Evolutionary conservation across 2,888 invertebrate species (phyloP).

Genomic region (Pimpla rufipes): DNA sequence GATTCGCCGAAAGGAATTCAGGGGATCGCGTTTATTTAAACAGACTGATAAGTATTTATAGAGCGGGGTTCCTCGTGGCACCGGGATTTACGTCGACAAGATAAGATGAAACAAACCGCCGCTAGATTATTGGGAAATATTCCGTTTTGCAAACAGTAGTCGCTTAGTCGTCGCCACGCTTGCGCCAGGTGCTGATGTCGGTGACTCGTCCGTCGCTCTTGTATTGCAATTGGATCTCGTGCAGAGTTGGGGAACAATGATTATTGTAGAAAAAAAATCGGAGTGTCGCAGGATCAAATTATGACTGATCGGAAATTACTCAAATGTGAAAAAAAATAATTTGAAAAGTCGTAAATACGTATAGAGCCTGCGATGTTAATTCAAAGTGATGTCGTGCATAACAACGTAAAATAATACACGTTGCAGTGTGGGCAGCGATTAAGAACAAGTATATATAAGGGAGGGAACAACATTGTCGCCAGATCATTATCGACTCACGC

Average conservation of each 20-base stretch:
- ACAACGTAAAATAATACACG: neutral
- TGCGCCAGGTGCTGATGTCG: neutral
- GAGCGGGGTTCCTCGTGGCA: neutral
- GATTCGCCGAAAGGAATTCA: neutral
- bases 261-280: constrained; percentile 2
- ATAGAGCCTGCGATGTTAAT: constrained; percentile 4
- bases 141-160: constrained; percentile 5
- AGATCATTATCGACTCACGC: constrained; percentile 19
- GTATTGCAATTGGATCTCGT: neutral
- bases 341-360: constrained; percentile 19
- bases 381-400: neutral
- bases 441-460: neutral
- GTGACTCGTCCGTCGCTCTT: neutral
- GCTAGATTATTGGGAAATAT: constrained; percentile 8
- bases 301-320: neutral
- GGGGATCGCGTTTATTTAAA: constrained; percentile 11
- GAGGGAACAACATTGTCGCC: neutral
- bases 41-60: constrained; percentile 17
- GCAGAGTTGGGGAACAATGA: neutral
- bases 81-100: neutral
- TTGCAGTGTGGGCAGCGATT: neutral
- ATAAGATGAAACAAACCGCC: neutral
- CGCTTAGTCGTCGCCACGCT: neutral
- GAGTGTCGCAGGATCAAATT: neutral
- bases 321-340: neutral